phyloP scores from a whole-genome alignment of 2,888 invertebrate species.

The Zhengitettix transpicula region DNA sequence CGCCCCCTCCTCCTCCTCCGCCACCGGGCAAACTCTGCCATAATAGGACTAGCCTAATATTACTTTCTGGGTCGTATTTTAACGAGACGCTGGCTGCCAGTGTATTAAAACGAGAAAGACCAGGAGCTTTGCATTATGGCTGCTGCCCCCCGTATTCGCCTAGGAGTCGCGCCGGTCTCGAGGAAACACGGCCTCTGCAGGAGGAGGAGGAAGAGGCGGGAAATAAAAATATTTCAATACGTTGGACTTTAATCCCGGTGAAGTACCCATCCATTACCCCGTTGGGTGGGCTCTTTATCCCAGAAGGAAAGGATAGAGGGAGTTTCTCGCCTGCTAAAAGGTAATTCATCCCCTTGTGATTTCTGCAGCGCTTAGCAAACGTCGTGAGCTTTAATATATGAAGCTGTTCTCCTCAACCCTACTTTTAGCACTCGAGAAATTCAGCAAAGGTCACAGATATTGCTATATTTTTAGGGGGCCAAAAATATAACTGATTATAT shows the following conservation, averaged over 20 bases:
- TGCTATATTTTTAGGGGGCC: too few species aligned
- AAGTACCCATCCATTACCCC: constrained; percentile 28
- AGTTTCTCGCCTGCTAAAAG: constrained; percentile 2
- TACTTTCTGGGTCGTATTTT: constrained; percentile 12
- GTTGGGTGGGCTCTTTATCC: constrained; percentile 12
- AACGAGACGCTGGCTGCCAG: constrained; percentile 5
- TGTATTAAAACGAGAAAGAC: constrained; percentile 12
- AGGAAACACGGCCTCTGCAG: not conserved
- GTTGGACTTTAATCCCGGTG: constrained; percentile 28
- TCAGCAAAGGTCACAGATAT: too few species aligned
- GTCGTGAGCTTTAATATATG: too few species aligned
- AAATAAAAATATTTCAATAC: constrained; percentile 30
- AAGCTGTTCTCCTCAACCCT: too few species aligned
- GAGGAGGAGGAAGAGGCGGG: not conserved
- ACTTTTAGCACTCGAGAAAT: too few species aligned
- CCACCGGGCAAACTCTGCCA: constrained; percentile 1
- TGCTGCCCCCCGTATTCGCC: not conserved
- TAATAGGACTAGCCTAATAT: constrained; percentile 12
- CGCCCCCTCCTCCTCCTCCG: too few species aligned
- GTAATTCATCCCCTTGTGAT: constrained; percentile 9
- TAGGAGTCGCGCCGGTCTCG: not conserved
- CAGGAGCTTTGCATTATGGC: not conserved
- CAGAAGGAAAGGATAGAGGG: constrained; percentile 2
- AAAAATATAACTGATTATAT: too few species aligned
- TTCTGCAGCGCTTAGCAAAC: not conserved